A percentile compares a stretch with the other conserved stretches of the same genome.
These are phyloP conservation scores for Kryptolebias marmoratus DNA, from an alignment of 2,113 vertebrate genomes.

Conservation along the genomic window DNA sequence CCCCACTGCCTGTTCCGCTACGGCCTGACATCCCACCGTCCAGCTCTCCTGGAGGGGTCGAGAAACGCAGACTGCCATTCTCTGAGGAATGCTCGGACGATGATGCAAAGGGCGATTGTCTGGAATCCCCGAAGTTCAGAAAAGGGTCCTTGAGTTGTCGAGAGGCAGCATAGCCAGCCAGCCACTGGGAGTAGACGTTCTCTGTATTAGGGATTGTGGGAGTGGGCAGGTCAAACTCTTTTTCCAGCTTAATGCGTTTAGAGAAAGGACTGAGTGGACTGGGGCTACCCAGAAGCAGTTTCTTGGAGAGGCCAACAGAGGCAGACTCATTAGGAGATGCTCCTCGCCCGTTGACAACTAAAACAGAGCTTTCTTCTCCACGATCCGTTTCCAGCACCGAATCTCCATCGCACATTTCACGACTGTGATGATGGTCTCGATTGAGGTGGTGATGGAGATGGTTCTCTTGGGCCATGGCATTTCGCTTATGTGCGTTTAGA, in stretches of 20 bases:
- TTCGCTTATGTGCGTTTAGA: slow-evolving; percentile 95
- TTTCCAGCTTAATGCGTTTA: slow-evolving; percentile 99
- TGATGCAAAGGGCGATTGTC: slow-evolving; percentile 99
- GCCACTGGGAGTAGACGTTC: slow-evolving; percentile 99
- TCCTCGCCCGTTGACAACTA: slow-evolving; percentile 90
- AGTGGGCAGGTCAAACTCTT: slow-evolving; percentile 96
- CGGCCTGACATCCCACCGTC: slow-evolving; percentile 97
- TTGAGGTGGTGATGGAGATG: slow-evolving; percentile 84
- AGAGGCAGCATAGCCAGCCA: slow-evolving; percentile 96
- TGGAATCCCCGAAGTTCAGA: slow-evolving; percentile 97
- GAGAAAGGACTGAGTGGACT: slow-evolving; percentile 97
- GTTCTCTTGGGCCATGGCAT: slow-evolving; percentile 89
- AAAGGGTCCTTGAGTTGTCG: slow-evolving; percentile 99
- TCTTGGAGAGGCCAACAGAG: slow-evolving; percentile 95
- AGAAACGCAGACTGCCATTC: slow-evolving; percentile 99
- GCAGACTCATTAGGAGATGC: slow-evolving; percentile 95
- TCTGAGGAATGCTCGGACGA: slow-evolving; percentile 99
- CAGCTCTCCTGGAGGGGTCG: slow-evolving; percentile 96
- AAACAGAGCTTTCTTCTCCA: slow-evolving; percentile 87
- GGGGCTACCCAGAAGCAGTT: slow-evolving; percentile 97
- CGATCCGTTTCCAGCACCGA: slow-evolving; percentile 93
- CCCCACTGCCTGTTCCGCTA: slow-evolving; percentile 97
- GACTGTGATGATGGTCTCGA: slow-evolving; percentile 73
- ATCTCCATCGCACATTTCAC: slow-evolving; percentile 93
- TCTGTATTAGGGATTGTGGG: slow-evolving; percentile 97